phyloP scores from a whole-genome alignment of 2,888 invertebrate genomes.

The Pammene aurita region DNA sequence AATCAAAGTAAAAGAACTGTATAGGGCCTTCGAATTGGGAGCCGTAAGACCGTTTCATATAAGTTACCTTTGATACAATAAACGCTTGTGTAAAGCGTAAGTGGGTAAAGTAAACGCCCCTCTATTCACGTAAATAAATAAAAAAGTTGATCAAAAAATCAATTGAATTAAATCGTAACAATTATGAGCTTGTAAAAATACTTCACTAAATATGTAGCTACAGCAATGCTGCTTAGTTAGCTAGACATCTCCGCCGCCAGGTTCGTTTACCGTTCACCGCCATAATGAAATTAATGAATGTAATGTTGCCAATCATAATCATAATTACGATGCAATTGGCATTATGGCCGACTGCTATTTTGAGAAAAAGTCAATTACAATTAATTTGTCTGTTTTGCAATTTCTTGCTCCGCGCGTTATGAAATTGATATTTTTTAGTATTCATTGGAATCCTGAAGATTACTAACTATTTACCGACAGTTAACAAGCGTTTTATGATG shows the following conservation, averaged over 20 bases:
- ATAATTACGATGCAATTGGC: slow-evolving; percentile 28
- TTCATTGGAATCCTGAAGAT: slow-evolving; percentile 26
- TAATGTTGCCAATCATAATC: slow-evolving; percentile 22
- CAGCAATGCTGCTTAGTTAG: slow-evolving; percentile 6
- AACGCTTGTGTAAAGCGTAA: too few relatives aligned
- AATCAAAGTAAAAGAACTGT: too few relatives aligned
- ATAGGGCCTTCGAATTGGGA: too few relatives aligned
- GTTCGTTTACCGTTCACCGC: slow-evolving; percentile 15
- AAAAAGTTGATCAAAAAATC: neutral
- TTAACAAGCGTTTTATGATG: slow-evolving; percentile 5
- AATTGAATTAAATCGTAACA: neutral
- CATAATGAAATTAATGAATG: slow-evolving; percentile 15
- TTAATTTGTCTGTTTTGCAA: slow-evolving; percentile 29
- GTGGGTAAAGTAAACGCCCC: too few relatives aligned
- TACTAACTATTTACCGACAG: neutral
- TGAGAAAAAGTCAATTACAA: slow-evolving; percentile 38
- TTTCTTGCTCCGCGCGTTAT: slow-evolving; percentile 40
- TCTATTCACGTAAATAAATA: too few relatives aligned
- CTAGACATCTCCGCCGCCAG: slow-evolving; percentile 7
- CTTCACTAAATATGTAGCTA: slow-evolving; percentile 1
- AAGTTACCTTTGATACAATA: too few relatives aligned
- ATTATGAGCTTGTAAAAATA: neutral
- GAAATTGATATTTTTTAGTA: slow-evolving; percentile 44
- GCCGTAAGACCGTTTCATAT: too few relatives aligned
- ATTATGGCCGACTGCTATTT: slow-evolving; percentile 30